Evolutionary conservation across 2,113 vertebrate species (phyloP), one percentile per base, ranked within the genome.

Genomic region (Andinoacara biseriatus): DNA sequence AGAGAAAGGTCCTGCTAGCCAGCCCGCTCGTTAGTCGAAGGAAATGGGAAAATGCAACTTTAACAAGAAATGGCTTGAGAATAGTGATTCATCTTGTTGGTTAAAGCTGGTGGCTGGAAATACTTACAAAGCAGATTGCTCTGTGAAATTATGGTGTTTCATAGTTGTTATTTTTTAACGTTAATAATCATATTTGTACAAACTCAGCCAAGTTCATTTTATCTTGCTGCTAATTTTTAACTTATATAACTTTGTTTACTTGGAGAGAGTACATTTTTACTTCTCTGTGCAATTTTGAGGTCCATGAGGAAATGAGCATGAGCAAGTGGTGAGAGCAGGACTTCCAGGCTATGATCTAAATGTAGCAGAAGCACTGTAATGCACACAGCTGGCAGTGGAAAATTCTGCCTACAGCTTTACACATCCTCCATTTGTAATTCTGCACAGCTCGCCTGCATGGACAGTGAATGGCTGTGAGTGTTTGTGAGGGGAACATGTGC

Each of bases 11-110:
- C 24, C 65, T 72, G 43, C 24, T 72, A 72, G 65, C 43, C 65
- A 72, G 65, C 10, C 24, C 1, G 3, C 65, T 72, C 1, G 17
- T 72, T 72, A 72, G 65, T 72, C 10, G 17, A 31, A 52, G 65
- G 24, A 52, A 52, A 72, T 52, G 63, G 38, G 61, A 38, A 69
- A 72, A 72, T 72, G 43, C 17, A 72, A 72, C 43, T 72, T 72
- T 72, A 72, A 72, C 65, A 72, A 52, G 65, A 72, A 72, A 72
- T 72, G 24, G 65, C 24, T 52, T 52, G 65, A 52, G 43, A 72
- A 72, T 72, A 31, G 17, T 52, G 65, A 72, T 72, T 72, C 18
- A 72, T 72, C 43, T 31, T 52, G 17, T 46, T 52, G 65, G 17
- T 52, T 72, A 52, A 52, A 52, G 65, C 65, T 65, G 38, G 35